These are phyloP conservation scores for Siderastrea radians DNA, from an alignment of 92 coral and sea anemone species.

Conservation along the genomic window DNA sequence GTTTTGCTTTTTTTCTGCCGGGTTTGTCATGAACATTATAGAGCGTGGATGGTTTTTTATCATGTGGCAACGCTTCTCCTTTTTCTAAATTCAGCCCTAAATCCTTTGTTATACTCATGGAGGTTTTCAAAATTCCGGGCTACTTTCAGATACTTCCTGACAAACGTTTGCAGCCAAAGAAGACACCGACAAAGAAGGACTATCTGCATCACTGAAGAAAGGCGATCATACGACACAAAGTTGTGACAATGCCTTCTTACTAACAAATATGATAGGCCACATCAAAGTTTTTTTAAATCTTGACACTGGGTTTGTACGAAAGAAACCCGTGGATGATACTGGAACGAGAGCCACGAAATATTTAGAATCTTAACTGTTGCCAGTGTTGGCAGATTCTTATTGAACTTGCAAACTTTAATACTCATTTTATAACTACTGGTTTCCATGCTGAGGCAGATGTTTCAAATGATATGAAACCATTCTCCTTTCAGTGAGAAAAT, in stretches of 20 bases:
- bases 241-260: background rate
- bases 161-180: background rate
- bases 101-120: slow-evolving; percentile 28
- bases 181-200: background rate
- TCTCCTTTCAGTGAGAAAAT: too few species aligned
- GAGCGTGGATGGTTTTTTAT: background rate
- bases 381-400: too few species aligned
- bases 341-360: too few species aligned
- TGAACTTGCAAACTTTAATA: too few species aligned
- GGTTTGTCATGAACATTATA: background rate
- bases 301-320: too few species aligned
- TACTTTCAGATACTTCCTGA: slow-evolving; percentile 19
- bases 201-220: background rate
- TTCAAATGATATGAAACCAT: too few species aligned
- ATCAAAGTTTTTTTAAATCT: too few species aligned
- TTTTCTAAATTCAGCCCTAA: slow-evolving; percentile 28
- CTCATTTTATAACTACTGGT: too few species aligned
- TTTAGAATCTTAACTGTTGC: too few species aligned
- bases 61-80: background rate
- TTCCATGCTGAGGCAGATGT: too few species aligned
- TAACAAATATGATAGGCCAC: too few species aligned
- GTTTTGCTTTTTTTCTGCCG: slow-evolving; percentile 15
- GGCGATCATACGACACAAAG: background rate
- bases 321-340: too few species aligned
- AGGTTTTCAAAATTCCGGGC: slow-evolving; percentile 52